Percentiles rank a stretch among this genome's conserved stretches.
These are phyloP conservation scores for Brachycybe producta DNA, from an alignment of 2,888 invertebrate species.

Conservation along the genomic window DNA sequence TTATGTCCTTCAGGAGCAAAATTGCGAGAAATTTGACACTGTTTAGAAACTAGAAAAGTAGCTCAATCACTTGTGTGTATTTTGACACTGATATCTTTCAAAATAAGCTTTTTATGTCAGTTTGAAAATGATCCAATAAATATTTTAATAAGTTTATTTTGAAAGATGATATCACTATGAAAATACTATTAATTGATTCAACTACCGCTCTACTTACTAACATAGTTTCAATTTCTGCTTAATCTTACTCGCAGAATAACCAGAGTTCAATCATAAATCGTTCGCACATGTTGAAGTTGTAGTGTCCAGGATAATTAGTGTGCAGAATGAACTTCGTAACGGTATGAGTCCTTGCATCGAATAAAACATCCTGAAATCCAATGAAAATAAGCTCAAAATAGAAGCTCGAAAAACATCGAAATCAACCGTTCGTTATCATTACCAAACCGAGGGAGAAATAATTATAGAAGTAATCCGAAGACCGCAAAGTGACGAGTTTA, in stretches of 20 bases:
- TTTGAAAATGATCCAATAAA: too few species aligned
- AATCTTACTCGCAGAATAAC: too few species aligned
- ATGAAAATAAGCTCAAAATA: conserved; percentile 14
- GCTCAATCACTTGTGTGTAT: conserved; percentile 32
- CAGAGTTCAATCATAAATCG: too few species aligned
- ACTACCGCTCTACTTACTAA: too few species aligned
- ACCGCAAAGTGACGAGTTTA: conserved; percentile 57
- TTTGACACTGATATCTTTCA: too few species aligned
- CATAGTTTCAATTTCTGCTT: too few species aligned
- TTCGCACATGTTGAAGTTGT: conserved; percentile 99
- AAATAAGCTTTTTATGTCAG: too few species aligned
- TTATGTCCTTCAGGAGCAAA: too few species aligned
- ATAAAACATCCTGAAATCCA: conserved; percentile 69
- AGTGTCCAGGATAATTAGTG: conserved; percentile 99
- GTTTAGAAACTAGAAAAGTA: background rate
- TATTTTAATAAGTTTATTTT: too few species aligned
- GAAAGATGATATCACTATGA: too few species aligned
- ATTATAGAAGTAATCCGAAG: conserved; percentile 96
- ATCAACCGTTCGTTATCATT: conserved; percentile 24
- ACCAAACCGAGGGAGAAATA: conserved; percentile 93
- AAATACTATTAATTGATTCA: too few species aligned
- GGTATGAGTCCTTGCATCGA: conserved; percentile 86
- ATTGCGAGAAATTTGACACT: too few species aligned
- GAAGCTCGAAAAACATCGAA: background rate
- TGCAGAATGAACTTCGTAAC: conserved; percentile 96